These are phyloP conservation scores for Syngnathus scovelli DNA, from an alignment of 2,113 vertebrate species.

Conservation along the genomic window DNA sequence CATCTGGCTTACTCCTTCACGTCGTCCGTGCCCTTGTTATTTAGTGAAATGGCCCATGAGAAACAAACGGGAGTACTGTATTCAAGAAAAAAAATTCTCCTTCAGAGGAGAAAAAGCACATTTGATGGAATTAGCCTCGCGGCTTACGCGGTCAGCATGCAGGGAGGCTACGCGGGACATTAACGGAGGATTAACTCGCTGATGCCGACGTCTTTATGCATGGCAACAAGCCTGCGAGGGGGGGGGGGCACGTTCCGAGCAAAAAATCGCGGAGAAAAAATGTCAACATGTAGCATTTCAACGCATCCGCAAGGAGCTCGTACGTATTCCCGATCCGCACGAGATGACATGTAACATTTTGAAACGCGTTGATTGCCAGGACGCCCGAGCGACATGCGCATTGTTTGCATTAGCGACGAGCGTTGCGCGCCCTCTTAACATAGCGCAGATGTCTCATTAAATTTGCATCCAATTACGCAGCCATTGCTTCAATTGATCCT, in stretches of 20 bases:
- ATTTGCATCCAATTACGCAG: conserved; percentile 54
- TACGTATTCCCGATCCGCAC: background rate
- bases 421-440: conserved; percentile 45
- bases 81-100: background rate
- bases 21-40: background rate
- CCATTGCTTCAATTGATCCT: conserved; percentile 51
- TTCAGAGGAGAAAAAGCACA: conserved; percentile 18
- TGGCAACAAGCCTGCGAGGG: conserved; percentile 8
- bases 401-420: conserved; percentile 42
- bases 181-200: conserved; percentile 48
- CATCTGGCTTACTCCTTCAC: background rate
- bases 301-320: background rate
- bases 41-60: background rate
- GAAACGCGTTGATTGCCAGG: conserved; percentile 24
- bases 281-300: background rate
- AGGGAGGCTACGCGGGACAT: conserved; percentile 45
- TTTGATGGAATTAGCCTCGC: conserved; percentile 41
- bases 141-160: conserved; percentile 44
- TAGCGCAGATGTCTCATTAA: conserved; percentile 53
- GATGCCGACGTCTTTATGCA: background rate
- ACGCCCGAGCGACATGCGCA: conserved; percentile 7
- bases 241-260: background rate
- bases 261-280: background rate
- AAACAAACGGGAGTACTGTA: background rate
- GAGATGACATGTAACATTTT: conserved; percentile 16